These are phyloP conservation scores for Glossophaga mutica DNA, from an alignment of 2,797 vertebrate species.

Conservation along the genomic window DNA sequence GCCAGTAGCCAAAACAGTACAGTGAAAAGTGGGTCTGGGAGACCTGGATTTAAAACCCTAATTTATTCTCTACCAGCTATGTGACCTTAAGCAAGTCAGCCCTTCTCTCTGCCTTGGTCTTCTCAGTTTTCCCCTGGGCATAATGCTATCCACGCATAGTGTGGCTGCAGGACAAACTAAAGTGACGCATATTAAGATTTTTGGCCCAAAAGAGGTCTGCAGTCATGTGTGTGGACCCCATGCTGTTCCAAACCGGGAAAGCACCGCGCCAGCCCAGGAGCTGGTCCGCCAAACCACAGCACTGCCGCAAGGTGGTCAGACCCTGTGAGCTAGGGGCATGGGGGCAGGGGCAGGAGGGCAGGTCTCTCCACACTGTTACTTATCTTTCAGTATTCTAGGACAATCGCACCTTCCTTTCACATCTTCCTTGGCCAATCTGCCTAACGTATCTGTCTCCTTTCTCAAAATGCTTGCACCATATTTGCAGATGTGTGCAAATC, in stretches of 20 bases:
- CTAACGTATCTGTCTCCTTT: neutral
- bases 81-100: neutral
- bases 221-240: neutral
- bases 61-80: neutral
- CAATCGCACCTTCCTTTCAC: neutral
- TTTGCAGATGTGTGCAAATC: neutral
- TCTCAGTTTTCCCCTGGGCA: neutral
- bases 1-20: neutral
- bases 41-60: neutral
- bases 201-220: neutral
- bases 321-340: rapidly evolving
- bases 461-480: neutral
- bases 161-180: neutral
- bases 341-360: too few relatives aligned
- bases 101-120: neutral
- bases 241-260: neutral
- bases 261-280: too few relatives aligned
- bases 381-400: neutral
- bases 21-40: neutral
- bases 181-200: neutral
- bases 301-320: neutral
- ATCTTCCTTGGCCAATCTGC: neutral
- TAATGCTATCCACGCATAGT: rapidly evolving
- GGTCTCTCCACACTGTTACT: neutral
- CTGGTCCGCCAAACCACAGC: rapidly evolving